Base-by-base conservation (phyloP, 2,888 invertebrate genomes). In the Abscondita cerata region DNA sequence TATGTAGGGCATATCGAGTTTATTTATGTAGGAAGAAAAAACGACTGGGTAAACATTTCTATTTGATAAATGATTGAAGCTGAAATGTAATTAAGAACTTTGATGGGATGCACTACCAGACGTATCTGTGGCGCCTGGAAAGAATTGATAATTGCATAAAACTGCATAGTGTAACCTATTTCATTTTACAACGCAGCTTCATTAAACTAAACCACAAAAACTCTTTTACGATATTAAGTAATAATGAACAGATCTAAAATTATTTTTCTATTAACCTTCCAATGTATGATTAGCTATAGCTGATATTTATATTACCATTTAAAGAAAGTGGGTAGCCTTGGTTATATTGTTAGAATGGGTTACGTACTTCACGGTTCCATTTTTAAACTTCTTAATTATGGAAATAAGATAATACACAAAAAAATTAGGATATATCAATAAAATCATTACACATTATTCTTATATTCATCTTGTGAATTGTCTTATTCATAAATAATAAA, bases 301-400 rank as follows among this genome's bases (percentile, higher is more conserved):
- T 57, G 62, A 62, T 62, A 62, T 62, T 62, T 62, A 52, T 57
- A 62, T 62, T 57, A 52, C 62, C 62, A 57, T 62, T 57, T 62
- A 57, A 62, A 62, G 62, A 62, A 62, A 62, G 62, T 62, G 47
- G 62, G 47, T 57, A 57, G 31, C 62, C 62, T 62, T 62, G 52
- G 44, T 38, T 6, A 25, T 18, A 12, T 9, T 12, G 19, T 34
- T 51, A 41, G 34, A 44, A 62, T 57, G 62, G 62, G 62, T 40
- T 62, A 61, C 56, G 62, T 57, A 56, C 61, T 61, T 52, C 52
- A 56, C 38, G 56, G 61, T 52, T 52, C 62, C 47, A 53, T 60
- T 54, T 59, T 59, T 59, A 19, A 53, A 36, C 50, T 52, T 34
- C 36, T 33, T 41, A 59, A 48, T 20, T 33, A 50, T 54, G 34